phyloP scores from a whole-genome alignment of 1,140 invertebrate species.

The Micrasema minimum region DNA sequence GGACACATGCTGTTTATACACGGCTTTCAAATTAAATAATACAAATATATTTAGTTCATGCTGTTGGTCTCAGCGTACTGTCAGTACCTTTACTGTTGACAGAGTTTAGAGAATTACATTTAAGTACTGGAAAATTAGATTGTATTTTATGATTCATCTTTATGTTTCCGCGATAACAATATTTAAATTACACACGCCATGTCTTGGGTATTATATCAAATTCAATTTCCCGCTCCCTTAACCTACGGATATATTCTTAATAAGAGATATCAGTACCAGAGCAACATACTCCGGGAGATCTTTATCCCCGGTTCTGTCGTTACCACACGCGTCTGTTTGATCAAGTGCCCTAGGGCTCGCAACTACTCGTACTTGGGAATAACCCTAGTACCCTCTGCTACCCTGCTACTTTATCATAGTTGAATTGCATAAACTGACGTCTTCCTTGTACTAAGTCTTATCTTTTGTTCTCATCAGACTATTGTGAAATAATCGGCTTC shows the following conservation, averaged over 20 bases:
- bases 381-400: constrained; percentile 22
- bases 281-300: constrained; percentile 41
- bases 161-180: not conserved
- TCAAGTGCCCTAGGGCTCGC: constrained; percentile 48
- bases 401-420: constrained; percentile 44
- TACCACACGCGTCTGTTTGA: constrained; percentile 52
- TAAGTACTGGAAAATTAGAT: too few species aligned
- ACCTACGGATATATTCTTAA: constrained; percentile 27
- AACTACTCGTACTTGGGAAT: constrained; percentile 26
- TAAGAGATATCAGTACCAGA: constrained; percentile 43
- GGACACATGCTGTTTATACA: constrained; percentile 1
- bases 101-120: too few species aligned
- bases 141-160: not conserved
- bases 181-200: not conserved
- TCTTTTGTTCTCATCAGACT: too few species aligned
- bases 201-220: not conserved
- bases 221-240: constrained; percentile 17
- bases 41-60: not conserved
- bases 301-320: constrained; percentile 51
- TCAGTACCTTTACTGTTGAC: too few species aligned
- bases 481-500: not conserved
- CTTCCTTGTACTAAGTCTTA: not conserved
- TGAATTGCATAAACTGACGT: constrained; percentile 23
- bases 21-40: not conserved
- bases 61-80: not conserved